A percentile compares a stretch with the other conserved stretches of the same genome.
These are phyloP conservation scores for Noctua pronuba DNA, from an alignment of 2,888 invertebrate genomes.

Conservation along the genomic window DNA sequence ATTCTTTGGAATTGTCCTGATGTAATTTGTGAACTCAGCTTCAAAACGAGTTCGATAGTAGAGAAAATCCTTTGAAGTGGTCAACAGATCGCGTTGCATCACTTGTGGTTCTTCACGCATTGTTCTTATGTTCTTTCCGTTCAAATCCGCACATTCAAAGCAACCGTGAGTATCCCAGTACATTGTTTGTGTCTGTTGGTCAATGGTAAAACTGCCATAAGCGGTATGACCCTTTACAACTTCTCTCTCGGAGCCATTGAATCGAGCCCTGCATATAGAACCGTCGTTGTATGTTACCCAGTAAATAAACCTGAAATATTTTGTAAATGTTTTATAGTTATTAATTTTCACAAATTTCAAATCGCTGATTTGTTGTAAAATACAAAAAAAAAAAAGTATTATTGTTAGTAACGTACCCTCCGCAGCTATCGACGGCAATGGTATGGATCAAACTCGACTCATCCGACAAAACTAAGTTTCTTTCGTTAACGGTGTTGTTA, in stretches of 20 bases:
- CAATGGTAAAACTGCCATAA: background rate
- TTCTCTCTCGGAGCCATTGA: conserved; percentile 5
- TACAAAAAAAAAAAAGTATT: background rate
- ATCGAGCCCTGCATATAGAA: background rate
- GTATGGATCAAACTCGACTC: background rate
- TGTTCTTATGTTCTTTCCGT: background rate
- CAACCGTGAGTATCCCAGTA: background rate
- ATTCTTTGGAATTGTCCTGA: conserved; percentile 12
- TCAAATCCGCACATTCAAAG: conserved; percentile 1
- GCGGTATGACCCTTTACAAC: background rate
- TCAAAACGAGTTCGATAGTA: background rate
- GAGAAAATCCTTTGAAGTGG: conserved; percentile 8
- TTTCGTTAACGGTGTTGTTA: background rate
- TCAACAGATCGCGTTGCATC: background rate
- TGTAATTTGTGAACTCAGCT: background rate
- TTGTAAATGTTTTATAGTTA: background rate
- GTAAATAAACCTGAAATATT: conserved; percentile 20
- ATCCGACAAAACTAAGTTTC: background rate
- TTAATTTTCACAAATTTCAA: background rate
- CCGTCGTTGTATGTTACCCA: background rate
- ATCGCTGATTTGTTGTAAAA: background rate
- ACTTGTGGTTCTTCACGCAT: background rate
- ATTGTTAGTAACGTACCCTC: conserved; percentile 2
- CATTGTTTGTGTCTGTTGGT: conserved; percentile 20
- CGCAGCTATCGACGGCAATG: conserved; percentile 2